Percentiles rank a stretch among this genome's conserved stretches.
These are phyloP conservation scores for Leucophora obtusa DNA, from an alignment of 2,888 invertebrate species.

Conservation along the genomic window DNA sequence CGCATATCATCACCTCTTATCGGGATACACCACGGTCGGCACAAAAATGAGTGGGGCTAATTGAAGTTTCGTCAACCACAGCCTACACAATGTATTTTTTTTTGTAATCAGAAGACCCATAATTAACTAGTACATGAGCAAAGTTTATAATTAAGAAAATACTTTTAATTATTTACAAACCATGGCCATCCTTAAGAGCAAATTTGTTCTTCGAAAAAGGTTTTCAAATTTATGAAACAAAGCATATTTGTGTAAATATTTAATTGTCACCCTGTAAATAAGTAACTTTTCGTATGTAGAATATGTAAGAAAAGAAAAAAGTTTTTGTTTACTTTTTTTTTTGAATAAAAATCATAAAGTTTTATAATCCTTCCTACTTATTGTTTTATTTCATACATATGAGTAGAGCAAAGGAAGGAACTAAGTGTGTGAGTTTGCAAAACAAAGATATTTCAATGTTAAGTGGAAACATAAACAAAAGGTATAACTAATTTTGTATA, in stretches of 20 bases:
- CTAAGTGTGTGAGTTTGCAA: background rate
- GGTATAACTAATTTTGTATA: conserved; percentile 45
- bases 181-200: no score
- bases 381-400: background rate
- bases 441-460: conserved; percentile 51
- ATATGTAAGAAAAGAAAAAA: conserved; percentile 35
- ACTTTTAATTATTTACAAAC: no score
- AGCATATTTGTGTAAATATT: background rate
- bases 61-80: no score
- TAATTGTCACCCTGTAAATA: background rate
- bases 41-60: no score
- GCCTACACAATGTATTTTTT: no score
- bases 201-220: no score
- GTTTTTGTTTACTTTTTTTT: conserved; percentile 17
- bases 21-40: no score
- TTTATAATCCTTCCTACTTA: conserved; percentile 60
- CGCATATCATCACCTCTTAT: no score
- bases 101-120: no score
- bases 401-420: background rate
- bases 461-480: conserved; percentile 55
- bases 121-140: no score
- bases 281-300: conserved; percentile 32
- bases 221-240: no score
- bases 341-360: conserved; percentile 56
- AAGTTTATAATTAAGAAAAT: no score